phyloP scores from a whole-genome alignment of 2,113 vertebrate genomes.

The Pardalotus punctatus region DNA sequence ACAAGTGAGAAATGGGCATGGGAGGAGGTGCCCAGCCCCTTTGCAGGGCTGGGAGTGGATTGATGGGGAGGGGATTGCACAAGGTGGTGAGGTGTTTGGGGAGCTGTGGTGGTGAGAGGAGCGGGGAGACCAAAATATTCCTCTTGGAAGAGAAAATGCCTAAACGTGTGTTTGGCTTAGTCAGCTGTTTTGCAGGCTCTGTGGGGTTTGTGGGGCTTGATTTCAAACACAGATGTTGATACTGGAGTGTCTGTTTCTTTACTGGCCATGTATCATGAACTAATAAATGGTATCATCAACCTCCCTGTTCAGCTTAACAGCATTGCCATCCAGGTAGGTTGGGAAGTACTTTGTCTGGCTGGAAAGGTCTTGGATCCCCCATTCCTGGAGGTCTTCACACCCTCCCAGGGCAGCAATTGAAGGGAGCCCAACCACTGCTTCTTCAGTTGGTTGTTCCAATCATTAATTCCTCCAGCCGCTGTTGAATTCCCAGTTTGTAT shows the following conservation, averaged over 20 bases:
- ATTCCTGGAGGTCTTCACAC: background rate
- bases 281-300: fast-evolving
- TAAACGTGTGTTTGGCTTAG: fast-evolving
- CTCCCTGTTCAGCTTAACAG: background rate
- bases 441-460: fast-evolving
- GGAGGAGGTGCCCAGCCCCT: background rate
- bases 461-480: background rate
- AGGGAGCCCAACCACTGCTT: background rate
- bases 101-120: background rate
- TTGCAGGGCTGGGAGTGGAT: background rate
- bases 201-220: background rate
- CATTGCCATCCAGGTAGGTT: background rate
- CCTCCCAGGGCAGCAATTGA: background rate
- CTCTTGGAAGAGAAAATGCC: background rate
- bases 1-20: background rate
- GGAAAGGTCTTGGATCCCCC: background rate
- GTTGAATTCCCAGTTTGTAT: background rate
- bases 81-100: fast-evolving
- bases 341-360: background rate
- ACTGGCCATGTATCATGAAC: fast-evolving
- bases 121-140: fast-evolving
- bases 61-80: background rate
- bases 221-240: background rate
- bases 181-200: background rate
- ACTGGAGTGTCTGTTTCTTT: fast-evolving